Evolutionary conservation across 2,888 invertebrate genomes (phyloP).

Genomic region (Gortyna flavago): DNA sequence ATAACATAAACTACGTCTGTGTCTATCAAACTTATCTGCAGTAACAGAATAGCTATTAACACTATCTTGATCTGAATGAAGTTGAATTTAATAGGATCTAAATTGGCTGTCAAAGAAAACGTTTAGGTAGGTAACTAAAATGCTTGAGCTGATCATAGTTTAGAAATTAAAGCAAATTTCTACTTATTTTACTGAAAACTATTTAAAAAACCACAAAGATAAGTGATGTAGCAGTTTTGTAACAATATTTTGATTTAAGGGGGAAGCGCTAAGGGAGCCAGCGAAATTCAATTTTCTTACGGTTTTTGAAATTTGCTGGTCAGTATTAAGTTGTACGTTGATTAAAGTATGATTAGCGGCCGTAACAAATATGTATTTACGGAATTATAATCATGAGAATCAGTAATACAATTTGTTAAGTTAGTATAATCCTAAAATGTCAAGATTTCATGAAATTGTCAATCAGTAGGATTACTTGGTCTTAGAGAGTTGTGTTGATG

Average conservation of each 20-base stretch:
- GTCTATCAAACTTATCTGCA: constrained; percentile 5
- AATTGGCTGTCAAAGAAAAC: constrained; percentile 23
- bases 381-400: too few relatives aligned
- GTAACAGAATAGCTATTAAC: constrained; percentile 6
- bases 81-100: constrained; percentile 19
- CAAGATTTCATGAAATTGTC: too few relatives aligned
- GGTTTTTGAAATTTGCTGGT: too few relatives aligned
- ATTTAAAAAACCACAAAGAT: background rate
- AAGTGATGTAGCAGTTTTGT: background rate
- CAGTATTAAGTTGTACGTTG: too few relatives aligned
- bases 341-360: too few relatives aligned
- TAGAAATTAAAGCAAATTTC: background rate
- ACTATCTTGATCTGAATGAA: constrained; percentile 21
- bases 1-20: background rate
- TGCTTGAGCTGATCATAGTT: background rate
- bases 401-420: too few relatives aligned
- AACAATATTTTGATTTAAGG: background rate
- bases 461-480: too few relatives aligned
- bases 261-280: too few relatives aligned
- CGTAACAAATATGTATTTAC: too few relatives aligned
- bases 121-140: background rate
- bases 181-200: background rate
- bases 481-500: too few relatives aligned
- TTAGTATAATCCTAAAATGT: too few relatives aligned
- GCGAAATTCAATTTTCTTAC: too few relatives aligned